Evolutionary conservation across 1,140 invertebrate species (phyloP).

Genomic region (Drosophila truncata): DNA sequence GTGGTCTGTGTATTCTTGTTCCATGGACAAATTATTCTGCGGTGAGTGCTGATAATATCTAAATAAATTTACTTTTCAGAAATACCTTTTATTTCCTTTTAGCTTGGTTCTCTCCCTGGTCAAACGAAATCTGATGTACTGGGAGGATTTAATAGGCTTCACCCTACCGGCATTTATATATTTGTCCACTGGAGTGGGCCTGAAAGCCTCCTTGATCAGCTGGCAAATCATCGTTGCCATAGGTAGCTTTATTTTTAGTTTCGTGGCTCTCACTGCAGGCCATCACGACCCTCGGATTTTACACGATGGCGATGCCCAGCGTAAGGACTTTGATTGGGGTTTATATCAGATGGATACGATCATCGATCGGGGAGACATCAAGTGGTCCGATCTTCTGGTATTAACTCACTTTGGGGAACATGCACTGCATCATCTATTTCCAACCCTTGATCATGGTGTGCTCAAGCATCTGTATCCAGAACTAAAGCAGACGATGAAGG

Average conservation of each 20-base stretch:
- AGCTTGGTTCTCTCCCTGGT: slow-evolving; percentile 51
- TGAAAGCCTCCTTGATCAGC: slow-evolving; percentile 76
- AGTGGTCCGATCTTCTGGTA: slow-evolving; percentile 88
- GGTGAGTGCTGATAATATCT: slow-evolving; percentile 77
- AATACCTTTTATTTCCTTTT: background rate
- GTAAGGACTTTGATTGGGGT: slow-evolving; percentile 90
- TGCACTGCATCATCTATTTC: slow-evolving; percentile 92
- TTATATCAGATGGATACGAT: slow-evolving; percentile 91
- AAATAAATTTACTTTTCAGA: no score
- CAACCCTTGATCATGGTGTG: slow-evolving; percentile 91
- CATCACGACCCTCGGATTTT: slow-evolving; percentile 94
- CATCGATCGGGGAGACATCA: slow-evolving; percentile 90
- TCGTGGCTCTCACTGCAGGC: slow-evolving; percentile 90
- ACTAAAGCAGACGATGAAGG: slow-evolving; percentile 88
- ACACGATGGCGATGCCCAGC: slow-evolving; percentile 91
- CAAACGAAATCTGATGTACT: slow-evolving; percentile 61
- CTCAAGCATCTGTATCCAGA: slow-evolving; percentile 88
- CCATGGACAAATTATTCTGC: slow-evolving; percentile 84
- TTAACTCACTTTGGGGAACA: slow-evolving; percentile 92
- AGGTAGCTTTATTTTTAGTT: slow-evolving; percentile 88
- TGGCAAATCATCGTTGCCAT: slow-evolving; percentile 88
- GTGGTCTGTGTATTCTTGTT: slow-evolving; percentile 86
- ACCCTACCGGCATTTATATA: slow-evolving; percentile 86
- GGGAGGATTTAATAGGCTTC: slow-evolving; percentile 86
- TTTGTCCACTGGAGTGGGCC: slow-evolving; percentile 66